phyloP scores from a whole-genome alignment of 2,113 vertebrate genomes.

The Anser brachyrhynchus region DNA sequence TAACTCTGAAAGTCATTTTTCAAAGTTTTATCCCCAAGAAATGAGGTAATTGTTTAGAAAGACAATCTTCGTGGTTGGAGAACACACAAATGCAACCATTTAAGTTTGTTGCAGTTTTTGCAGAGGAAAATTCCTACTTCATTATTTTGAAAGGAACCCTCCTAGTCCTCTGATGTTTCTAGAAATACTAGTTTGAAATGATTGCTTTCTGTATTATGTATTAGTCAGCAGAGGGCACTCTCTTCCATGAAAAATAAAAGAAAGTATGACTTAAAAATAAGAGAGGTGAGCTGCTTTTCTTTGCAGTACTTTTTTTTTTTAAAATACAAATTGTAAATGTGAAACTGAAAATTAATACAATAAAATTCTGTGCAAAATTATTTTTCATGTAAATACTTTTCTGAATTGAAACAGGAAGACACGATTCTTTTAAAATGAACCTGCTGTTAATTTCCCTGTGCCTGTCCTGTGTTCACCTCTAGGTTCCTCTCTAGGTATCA shows the following conservation, averaged over 20 bases:
- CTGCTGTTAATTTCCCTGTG: neutral
- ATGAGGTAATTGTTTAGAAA: constrained; percentile 38
- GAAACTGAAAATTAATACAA: neutral
- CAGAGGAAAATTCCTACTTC: neutral
- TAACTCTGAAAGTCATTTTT: constrained; percentile 1
- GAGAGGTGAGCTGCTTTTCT: neutral
- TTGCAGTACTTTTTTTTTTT: neutral
- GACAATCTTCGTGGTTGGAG: neutral
- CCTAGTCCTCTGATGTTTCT: constrained; percentile 8
- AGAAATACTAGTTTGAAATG: neutral
- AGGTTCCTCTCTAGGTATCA: neutral
- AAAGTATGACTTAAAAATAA: neutral
- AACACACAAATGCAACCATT: neutral
- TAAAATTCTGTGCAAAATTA: neutral
- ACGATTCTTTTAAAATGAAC: neutral
- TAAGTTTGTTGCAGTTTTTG: neutral
- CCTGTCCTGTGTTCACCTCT: fast-evolving
- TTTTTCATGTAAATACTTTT: neutral
- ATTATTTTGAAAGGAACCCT: constrained; percentile 41
- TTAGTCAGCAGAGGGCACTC: constrained; percentile 50
- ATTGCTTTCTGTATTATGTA: neutral
- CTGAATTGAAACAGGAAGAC: neutral
- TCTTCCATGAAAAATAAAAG: neutral
- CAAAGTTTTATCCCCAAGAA: neutral
- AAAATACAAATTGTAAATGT: neutral